phyloP scores from a whole-genome alignment of 2,113 vertebrate species.

The Pimephales promelas region DNA sequence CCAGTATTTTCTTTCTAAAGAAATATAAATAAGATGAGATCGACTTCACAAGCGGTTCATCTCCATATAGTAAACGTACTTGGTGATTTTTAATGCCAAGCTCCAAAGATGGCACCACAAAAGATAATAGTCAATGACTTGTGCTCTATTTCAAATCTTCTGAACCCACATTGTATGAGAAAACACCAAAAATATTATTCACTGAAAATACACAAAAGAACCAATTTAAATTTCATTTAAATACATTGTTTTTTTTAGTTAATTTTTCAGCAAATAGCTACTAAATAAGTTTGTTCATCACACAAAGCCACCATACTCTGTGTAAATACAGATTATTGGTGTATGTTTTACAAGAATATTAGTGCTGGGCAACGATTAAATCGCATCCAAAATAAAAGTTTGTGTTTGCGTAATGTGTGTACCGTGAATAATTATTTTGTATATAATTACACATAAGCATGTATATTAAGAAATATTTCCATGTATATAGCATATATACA shows the following conservation, averaged over 20 bases:
- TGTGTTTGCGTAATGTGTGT: no score
- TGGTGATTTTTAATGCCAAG: neutral
- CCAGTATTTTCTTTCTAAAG: neutral
- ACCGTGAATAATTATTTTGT: no score
- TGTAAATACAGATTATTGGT: no score
- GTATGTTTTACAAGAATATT: no score
- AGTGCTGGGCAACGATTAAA: no score
- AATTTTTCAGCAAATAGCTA: neutral
- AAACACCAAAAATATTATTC: neutral
- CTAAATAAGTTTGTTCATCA: neutral
- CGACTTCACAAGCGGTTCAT: neutral
- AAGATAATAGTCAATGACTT: neutral
- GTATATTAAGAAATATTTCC: no score
- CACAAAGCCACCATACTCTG: no score
- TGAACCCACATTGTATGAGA: neutral
- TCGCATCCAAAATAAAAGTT: no score
- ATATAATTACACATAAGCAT: no score
- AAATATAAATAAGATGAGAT: neutral
- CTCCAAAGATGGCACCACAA: neutral
- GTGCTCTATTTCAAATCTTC: neutral
- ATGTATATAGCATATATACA: no score
- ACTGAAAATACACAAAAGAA: neutral
- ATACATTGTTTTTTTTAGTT: neutral
- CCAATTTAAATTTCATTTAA: neutral
- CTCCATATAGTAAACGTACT: neutral